phyloP scores from a whole-genome alignment of 2,888 invertebrate genomes.

The Orthosia incerta region DNA sequence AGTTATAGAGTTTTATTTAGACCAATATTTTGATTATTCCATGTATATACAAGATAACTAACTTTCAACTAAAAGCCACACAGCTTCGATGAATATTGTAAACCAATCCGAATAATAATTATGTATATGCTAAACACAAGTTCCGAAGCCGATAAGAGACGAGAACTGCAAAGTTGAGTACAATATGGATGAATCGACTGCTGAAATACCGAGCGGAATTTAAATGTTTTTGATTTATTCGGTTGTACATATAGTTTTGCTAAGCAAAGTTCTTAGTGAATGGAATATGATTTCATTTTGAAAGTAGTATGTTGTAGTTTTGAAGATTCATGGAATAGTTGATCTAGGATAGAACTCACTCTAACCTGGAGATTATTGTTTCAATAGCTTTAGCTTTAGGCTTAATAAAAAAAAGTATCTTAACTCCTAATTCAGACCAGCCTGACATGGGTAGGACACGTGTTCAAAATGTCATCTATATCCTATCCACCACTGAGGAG shows the following conservation, averaged over 20 bases:
- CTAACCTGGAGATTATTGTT: no score
- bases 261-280: constrained; percentile 5
- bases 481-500: no score
- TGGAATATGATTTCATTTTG: constrained; percentile 4
- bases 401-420: no score
- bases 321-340: background rate
- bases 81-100: constrained; percentile 35
- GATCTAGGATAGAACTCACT: no score
- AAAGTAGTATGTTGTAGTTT: background rate
- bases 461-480: no score
- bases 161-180: constrained; percentile 34
- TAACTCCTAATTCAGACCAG: no score
- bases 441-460: no score
- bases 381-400: no score
- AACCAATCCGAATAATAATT: constrained; percentile 35
- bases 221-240: constrained; percentile 45
- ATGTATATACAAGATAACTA: constrained; percentile 4
- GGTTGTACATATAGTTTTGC: background rate
- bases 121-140: constrained; percentile 45
- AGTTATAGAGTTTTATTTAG: background rate
- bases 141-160: constrained; percentile 19
- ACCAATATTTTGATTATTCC: constrained; percentile 13
- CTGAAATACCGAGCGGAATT: constrained; percentile 49
- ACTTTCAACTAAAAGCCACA: constrained; percentile 24
- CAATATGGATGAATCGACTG: constrained; percentile 42